phyloP scores from a whole-genome alignment of 2,888 invertebrate species.

The Rhorus exstirpatorius region DNA sequence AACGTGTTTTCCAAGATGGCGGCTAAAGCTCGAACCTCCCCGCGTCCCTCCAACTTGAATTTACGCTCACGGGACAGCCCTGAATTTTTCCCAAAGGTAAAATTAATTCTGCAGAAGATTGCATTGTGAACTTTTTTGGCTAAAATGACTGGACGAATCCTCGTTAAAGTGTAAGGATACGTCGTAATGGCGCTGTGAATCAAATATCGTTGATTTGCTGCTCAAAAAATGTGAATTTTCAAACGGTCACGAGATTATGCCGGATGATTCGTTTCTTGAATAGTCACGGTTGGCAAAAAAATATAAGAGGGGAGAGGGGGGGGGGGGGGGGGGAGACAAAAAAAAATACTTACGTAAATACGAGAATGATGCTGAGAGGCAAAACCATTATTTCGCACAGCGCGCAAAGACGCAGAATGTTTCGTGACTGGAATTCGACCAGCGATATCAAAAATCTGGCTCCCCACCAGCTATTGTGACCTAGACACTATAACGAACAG shows the following conservation, averaged over 20 bases:
- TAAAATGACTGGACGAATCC: too few species aligned
- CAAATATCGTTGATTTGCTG: neutral
- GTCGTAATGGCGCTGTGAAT: too few species aligned
- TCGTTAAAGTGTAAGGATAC: too few species aligned
- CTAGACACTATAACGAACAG: constrained; percentile 90
- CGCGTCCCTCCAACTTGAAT: too few species aligned
- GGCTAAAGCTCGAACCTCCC: too few species aligned
- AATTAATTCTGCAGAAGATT: too few species aligned
- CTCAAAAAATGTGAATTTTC: neutral
- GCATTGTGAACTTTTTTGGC: too few species aligned
- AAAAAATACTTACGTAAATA: constrained; percentile 92
- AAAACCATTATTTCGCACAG: constrained; percentile 97
- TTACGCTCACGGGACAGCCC: too few species aligned
- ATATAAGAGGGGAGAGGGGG: too few species aligned
- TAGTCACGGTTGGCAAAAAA: neutral
- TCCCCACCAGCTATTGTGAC: constrained; percentile 97
- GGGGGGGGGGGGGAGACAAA: neutral
- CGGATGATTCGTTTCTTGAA: neutral
- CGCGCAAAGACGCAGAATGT: constrained; percentile 96
- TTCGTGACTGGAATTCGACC: constrained; percentile 96
- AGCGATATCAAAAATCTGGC: constrained; percentile 94
- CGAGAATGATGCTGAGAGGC: constrained; percentile 93
- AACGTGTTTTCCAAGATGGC: too few species aligned
- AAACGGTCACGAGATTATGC: neutral
- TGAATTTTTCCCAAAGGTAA: too few species aligned